Evolutionary conservation across 1,140 invertebrate species (phyloP).

Genomic region (Eufriesea mexicana): DNA sequence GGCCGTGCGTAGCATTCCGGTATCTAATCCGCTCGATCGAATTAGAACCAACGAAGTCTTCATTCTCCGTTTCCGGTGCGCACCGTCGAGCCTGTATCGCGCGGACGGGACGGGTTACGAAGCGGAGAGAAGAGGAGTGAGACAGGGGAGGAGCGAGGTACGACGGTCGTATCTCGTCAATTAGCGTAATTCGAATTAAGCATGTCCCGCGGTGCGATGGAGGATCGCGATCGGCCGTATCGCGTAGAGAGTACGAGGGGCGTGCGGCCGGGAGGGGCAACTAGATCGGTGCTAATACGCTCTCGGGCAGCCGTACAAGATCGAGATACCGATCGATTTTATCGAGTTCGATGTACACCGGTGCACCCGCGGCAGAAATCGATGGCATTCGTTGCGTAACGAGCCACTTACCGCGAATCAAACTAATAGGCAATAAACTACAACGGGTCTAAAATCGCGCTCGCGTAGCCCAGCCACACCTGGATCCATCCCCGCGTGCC

Average conservation of each 20-base stretch:
- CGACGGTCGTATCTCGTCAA: slow-evolving; percentile 46
- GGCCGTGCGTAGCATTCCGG: slow-evolving; percentile 5
- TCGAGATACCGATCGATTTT: slow-evolving; percentile 68
- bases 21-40: slow-evolving; percentile 33
- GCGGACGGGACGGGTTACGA: not conserved
- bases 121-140: not conserved
- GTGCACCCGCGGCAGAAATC: slow-evolving; percentile 53
- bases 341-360: slow-evolving; percentile 36
- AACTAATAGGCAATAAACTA: slow-evolving; percentile 74
- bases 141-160: not conserved
- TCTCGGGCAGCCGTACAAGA: slow-evolving; percentile 44
- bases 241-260: too few species aligned
- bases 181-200: slow-evolving; percentile 66
- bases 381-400: slow-evolving; percentile 75
- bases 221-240: slow-evolving; percentile 42
- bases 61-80: slow-evolving; percentile 44
- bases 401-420: slow-evolving; percentile 74
- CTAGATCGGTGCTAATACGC: slow-evolving; percentile 61
- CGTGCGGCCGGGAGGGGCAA: not conserved
- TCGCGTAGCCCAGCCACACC: slow-evolving; percentile 29
- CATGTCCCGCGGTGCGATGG: slow-evolving; percentile 59
- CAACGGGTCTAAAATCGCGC: slow-evolving; percentile 58
- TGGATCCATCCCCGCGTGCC: slow-evolving; percentile 16
- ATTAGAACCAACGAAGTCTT: slow-evolving; percentile 46
- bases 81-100: not conserved